Conservation (phyloP, 2,888 invertebrate species). For the Drosophila infuscata region DNA sequence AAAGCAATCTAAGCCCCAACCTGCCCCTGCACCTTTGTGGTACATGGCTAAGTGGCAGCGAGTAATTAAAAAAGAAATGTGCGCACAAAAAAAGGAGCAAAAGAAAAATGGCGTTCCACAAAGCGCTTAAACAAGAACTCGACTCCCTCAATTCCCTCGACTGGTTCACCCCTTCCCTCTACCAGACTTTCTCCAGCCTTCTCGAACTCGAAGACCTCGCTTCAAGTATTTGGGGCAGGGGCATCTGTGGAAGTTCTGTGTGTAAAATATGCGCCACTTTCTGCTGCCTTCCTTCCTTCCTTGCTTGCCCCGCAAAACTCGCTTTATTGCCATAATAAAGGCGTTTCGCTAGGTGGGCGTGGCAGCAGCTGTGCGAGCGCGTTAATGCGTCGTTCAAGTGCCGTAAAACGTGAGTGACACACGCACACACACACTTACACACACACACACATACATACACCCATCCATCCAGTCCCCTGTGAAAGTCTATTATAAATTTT, state of each 20-base stretch:
- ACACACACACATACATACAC: not conserved
- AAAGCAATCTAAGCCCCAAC: slow-evolving; percentile 42
- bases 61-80: slow-evolving; percentile 76
- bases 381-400: slow-evolving; percentile 81
- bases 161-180: too few relatives aligned
- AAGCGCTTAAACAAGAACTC: slow-evolving; percentile 41
- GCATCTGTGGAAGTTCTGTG: slow-evolving; percentile 48
- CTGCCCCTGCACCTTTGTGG: slow-evolving; percentile 2
- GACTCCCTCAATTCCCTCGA: not conserved
- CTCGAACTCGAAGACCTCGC: slow-evolving; percentile 23
- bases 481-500: slow-evolving; percentile 74
- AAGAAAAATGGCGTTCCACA: slow-evolving; percentile 55
- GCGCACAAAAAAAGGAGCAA: slow-evolving; percentile 66
- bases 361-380: slow-evolving; percentile 75
- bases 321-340: slow-evolving; percentile 79
- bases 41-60: slow-evolving; percentile 66
- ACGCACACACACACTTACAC: slow-evolving; percentile 36
- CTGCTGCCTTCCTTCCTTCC: slow-evolving; percentile 10
- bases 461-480: not conserved
- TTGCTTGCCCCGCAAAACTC: slow-evolving; percentile 20
- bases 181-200: not conserved
- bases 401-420: slow-evolving; percentile 78
- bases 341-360: slow-evolving; percentile 38
- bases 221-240: slow-evolving; percentile 20
- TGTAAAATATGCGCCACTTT: slow-evolving; percentile 76